These are phyloP conservation scores for Rhinoptilus africanus DNA, from an alignment of 2,113 vertebrate genomes.

Conservation along the genomic window DNA sequence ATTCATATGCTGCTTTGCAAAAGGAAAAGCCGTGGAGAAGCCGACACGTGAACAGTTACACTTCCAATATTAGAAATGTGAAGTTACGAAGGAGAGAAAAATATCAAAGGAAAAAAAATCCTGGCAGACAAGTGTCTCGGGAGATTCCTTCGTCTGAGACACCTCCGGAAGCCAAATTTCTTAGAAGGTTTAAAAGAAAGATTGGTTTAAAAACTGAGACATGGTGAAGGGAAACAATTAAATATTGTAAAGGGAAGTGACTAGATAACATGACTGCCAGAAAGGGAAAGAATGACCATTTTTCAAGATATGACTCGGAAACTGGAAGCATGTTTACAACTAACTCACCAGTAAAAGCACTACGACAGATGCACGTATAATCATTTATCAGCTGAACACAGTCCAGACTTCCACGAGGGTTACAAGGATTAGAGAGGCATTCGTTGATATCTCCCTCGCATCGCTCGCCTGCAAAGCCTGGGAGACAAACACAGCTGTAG, in stretches of 20 bases:
- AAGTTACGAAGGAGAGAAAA: background rate
- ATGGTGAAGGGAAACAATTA: background rate
- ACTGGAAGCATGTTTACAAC: background rate
- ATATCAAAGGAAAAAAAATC: background rate
- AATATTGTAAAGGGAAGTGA: background rate
- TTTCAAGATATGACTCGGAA: background rate
- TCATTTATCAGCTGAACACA: slow-evolving; percentile 87
- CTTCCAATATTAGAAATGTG: background rate
- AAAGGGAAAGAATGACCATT: background rate
- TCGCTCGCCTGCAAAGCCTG: slow-evolving; percentile 87
- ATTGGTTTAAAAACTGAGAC: background rate
- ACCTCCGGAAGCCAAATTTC: background rate
- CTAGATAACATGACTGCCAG: background rate
- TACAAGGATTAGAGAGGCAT: slow-evolving; percentile 88
- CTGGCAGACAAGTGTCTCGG: background rate
- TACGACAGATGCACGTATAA: slow-evolving; percentile 86
- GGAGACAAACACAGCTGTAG: slow-evolving; percentile 84
- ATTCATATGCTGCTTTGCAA: background rate
- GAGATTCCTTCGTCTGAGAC: background rate
- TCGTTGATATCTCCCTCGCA: slow-evolving; percentile 95
- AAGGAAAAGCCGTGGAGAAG: background rate
- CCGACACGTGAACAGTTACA: background rate
- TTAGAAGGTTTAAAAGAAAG: background rate
- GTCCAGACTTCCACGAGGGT: slow-evolving; percentile 84
- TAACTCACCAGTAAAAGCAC: slow-evolving; percentile 85